phyloP scores from a whole-genome alignment of 2,113 vertebrate genomes.

The Pedionomus torquatus region DNA sequence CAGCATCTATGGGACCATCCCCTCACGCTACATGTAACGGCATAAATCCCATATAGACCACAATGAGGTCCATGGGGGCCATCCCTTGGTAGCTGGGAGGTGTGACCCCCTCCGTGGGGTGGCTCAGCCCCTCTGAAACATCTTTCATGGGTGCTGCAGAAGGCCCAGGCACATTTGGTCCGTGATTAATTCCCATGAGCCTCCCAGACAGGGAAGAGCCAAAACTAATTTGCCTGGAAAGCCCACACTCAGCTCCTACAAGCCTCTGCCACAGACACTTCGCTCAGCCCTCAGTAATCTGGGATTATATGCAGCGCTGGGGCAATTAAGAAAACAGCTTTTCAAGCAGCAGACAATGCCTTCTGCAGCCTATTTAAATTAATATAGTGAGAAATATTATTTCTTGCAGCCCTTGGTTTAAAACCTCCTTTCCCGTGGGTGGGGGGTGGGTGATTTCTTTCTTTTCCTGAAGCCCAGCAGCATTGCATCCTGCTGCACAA shows the following conservation, averaged over 20 bases:
- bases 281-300: not conserved
- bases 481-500: not conserved
- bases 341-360: constrained; percentile 18
- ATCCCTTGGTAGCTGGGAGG: not conserved
- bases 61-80: accelerated
- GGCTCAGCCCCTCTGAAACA: not conserved
- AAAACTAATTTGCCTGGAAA: not conserved
- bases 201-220: not conserved
- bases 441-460: not conserved
- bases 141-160: accelerated
- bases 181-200: accelerated
- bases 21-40: accelerated
- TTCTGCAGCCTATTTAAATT: not conserved
- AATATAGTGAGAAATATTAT: not conserved
- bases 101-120: accelerated
- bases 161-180: accelerated
- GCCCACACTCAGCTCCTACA: not conserved
- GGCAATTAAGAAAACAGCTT: constrained; percentile 42
- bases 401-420: not conserved
- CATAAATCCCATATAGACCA: not conserved
- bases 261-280: not conserved
- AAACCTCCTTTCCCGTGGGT: not conserved
- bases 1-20: not conserved
- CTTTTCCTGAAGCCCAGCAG: not conserved
- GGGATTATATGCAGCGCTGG: not conserved